Conservation (phyloP, 2,797 vertebrate species). For the Oreochromis mossambicus region DNA sequence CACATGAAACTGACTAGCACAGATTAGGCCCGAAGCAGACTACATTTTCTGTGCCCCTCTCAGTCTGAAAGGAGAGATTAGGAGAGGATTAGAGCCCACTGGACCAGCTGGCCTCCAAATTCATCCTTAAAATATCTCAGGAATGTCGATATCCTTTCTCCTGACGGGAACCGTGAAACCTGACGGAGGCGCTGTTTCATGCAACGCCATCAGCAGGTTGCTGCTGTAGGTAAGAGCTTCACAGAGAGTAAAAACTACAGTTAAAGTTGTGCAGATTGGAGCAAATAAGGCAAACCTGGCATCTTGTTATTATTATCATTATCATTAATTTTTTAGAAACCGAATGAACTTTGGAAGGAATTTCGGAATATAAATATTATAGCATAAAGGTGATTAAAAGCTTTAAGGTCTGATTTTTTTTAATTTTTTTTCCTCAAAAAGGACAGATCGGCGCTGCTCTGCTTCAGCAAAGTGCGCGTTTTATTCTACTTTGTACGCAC, state of each 20-base stretch:
- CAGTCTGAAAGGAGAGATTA: constrained; percentile 54
- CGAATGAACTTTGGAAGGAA: not conserved
- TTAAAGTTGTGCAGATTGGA: constrained; percentile 17
- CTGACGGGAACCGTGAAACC: constrained; percentile 31
- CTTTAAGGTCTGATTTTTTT: not conserved
- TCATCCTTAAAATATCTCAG: constrained; percentile 67
- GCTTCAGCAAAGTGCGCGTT: constrained; percentile 40
- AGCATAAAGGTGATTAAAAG: not conserved
- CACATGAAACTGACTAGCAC: not conserved
- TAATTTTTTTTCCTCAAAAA: not conserved
- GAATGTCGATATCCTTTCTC: constrained; percentile 63
- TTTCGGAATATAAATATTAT: not conserved
- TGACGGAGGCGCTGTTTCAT: constrained; percentile 62
- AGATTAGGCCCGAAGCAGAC: constrained; percentile 25
- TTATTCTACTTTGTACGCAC: constrained; percentile 56
- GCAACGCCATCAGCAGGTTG: constrained; percentile 45
- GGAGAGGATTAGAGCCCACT: constrained; percentile 57
- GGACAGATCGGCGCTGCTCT: not conserved
- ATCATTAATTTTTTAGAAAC: not conserved
- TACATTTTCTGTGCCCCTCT: constrained; percentile 34
- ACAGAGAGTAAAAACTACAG: not conserved
- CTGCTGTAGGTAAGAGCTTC: constrained; percentile 30
- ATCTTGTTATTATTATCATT: not conserved
- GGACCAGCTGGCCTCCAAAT: constrained; percentile 62
- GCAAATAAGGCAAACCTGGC: not conserved